Conservation (phyloP, 1,140 invertebrate species). For the Apis florea region DNA sequence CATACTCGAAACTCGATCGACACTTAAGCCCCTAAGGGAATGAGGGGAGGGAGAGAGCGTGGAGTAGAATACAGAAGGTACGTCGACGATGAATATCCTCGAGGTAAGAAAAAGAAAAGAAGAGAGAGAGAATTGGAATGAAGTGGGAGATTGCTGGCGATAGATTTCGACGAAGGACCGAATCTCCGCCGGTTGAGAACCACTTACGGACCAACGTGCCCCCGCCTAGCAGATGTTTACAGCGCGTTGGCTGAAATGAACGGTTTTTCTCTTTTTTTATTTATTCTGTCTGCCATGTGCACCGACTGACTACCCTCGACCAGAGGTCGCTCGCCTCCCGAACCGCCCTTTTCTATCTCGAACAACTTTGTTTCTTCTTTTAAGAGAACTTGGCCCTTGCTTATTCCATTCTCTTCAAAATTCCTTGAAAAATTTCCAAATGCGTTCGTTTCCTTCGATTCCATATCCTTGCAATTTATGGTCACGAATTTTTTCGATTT, state of each 20-base stretch:
- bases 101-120: slow-evolving; percentile 11
- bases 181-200: slow-evolving; percentile 38
- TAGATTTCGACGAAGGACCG: not conserved
- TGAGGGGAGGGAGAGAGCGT: not conserved
- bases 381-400: not conserved
- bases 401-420: too few species aligned
- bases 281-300: slow-evolving; percentile 75
- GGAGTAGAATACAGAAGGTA: slow-evolving; percentile 10
- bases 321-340: slow-evolving; percentile 57
- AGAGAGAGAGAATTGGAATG: not conserved
- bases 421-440: slow-evolving; percentile 4
- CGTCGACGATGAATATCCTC: slow-evolving; percentile 36
- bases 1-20: slow-evolving; percentile 77
- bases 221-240: slow-evolving; percentile 78
- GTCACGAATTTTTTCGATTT: not conserved
- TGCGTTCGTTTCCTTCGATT: not conserved
- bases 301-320: slow-evolving; percentile 60
- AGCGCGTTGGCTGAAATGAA: slow-evolving; percentile 71
- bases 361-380: slow-evolving; percentile 34
- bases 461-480: slow-evolving; percentile 13
- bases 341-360: slow-evolving; percentile 51
- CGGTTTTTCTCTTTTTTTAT: slow-evolving; percentile 73
- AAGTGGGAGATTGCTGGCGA: slow-evolving; percentile 7
- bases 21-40: slow-evolving; percentile 63
- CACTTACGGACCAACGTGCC: slow-evolving; percentile 51